These are phyloP conservation scores for Falco cherrug DNA, from an alignment of 2,797 vertebrate genomes.

Conservation along the genomic window DNA sequence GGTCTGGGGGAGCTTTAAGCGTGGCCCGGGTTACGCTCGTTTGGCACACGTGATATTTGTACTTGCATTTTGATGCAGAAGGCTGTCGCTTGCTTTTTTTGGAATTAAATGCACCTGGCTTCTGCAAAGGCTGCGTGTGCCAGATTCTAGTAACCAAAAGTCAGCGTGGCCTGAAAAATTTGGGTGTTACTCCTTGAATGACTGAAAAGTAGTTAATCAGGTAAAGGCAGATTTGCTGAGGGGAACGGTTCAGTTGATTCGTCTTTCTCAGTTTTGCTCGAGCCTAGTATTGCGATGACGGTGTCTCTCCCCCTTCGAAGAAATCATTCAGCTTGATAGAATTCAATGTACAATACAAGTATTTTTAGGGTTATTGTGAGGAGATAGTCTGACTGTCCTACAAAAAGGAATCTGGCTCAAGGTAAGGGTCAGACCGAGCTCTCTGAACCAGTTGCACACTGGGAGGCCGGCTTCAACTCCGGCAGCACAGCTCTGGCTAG, in stretches of 20 bases:
- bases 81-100: not conserved
- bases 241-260: accelerated
- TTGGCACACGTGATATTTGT: not conserved
- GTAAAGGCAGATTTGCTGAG: not conserved
- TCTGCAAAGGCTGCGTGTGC: not conserved
- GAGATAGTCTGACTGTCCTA: not conserved
- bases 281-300: accelerated
- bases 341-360: accelerated
- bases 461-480: not conserved
- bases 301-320: not conserved
- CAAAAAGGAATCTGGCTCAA: not conserved
- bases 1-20: not conserved
- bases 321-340: not conserved
- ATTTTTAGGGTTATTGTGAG: conserved; percentile 18
- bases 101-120: not conserved
- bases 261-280: not conserved
- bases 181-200: not conserved
- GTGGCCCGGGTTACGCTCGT: accelerated
- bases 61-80: not conserved
- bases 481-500: not conserved
- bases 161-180: not conserved
- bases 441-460: accelerated
- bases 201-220: not conserved
- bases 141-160: not conserved
- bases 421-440: not conserved